Base-by-base conservation (phyloP, 2,888 invertebrate species). In the Epinotia ramella region DNA sequence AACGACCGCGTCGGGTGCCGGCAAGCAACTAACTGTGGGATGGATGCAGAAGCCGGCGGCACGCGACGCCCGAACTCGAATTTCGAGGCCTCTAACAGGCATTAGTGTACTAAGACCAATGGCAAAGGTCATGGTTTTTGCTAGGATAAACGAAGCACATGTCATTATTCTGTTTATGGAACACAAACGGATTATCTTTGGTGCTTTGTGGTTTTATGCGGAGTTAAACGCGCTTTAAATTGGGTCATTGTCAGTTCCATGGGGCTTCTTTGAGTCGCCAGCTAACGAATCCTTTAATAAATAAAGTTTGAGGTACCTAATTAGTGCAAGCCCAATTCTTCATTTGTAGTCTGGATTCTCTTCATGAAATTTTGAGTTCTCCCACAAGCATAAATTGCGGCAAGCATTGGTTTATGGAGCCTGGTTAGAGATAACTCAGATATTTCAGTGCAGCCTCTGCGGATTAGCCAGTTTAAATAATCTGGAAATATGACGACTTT, bases 121-220 rank as follows among this genome's bases (percentile, higher is more conserved):
- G 88, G 84, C 87, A 87, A 90, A 91, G 91, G 91, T 92, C 91
- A 89, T 87, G 88, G 88, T 88, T 83, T 89, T 87, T 84, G 85
- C 78, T 80, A 68, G 75, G 56, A 65, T 73, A 44, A 73, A 73
- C 76, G 77, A 79, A 78, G 79, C 81, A 80, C 82, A 82, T 81
- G 77, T 77, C 76, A 78, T 80, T 81, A 81, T 78, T 82, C 80
- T 80, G 60, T 57, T 65, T 72, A 44, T 62, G 65, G 20, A 33
- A 44, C 18, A 57, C 60, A 28, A 65, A 44, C 53, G 18, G 65
- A 66, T 71, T 71, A 69, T 28, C 33, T 57, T 28, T 16, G 24
- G 40, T 53, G 66, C 49, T 57, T 13, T 57, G 18, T 24, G 53
- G 60, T 57, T 49, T 65, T 46, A 53, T 63, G 24, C 20, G 74